Percentiles rank a stretch among this genome's conserved stretches.
Evolutionary conservation across 2,797 vertebrate species (phyloP).

Genomic region (Danio kyathit): DNA sequence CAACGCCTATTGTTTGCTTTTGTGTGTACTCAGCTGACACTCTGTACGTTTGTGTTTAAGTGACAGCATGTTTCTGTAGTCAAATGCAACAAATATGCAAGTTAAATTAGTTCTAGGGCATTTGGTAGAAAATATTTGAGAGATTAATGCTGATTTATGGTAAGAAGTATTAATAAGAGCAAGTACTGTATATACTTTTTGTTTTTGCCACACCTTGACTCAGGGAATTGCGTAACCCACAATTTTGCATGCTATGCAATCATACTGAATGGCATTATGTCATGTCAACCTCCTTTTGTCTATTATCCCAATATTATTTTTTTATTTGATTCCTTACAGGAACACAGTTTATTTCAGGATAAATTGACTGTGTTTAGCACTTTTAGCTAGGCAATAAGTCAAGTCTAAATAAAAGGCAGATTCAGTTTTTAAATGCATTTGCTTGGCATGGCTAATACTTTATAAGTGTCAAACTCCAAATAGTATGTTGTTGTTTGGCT

Average conservation of each 20-base stretch:
- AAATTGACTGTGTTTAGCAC: constrained; percentile 64
- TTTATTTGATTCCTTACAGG: constrained; percentile 43
- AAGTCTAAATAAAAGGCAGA: constrained; percentile 69
- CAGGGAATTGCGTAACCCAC: constrained; percentile 8
- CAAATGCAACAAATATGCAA: constrained; percentile 8
- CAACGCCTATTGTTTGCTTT: constrained; percentile 37
- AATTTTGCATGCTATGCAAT: constrained; percentile 34
- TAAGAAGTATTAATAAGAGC: not conserved
- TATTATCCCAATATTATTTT: not conserved
- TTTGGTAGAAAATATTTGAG: not conserved
- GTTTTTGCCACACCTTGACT: constrained; percentile 20
- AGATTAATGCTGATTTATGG: not conserved
- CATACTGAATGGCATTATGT: constrained; percentile 19
- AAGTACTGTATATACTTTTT: not conserved
- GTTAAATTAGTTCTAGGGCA: not conserved
- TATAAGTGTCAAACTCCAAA: constrained; percentile 65
- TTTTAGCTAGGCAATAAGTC: constrained; percentile 66
- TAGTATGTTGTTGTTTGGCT: constrained; percentile 66
- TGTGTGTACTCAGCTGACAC: constrained; percentile 47
- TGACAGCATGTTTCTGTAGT: constrained; percentile 28
- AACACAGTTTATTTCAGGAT: constrained; percentile 70
- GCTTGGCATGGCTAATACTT: constrained; percentile 55
- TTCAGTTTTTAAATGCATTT: constrained; percentile 65
- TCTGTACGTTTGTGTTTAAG: constrained; percentile 21
- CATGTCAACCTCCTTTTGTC: not conserved